Base-by-base conservation (phyloP, 2,888 invertebrate genomes). In the Harpalus rubripes region DNA sequence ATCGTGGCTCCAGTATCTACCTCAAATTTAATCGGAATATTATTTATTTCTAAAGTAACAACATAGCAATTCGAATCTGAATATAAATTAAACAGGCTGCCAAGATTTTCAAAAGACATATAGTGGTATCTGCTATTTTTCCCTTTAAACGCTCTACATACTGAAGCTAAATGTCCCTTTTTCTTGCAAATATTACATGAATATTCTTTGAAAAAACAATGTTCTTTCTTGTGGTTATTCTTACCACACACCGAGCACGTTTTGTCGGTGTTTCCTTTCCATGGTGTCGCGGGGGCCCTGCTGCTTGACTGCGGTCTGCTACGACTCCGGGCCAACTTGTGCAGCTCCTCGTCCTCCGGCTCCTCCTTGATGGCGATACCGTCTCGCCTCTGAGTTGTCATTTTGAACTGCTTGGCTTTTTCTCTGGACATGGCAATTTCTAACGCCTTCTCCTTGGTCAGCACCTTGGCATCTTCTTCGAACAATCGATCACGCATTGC, bases 91-190 rank as follows among this genome's bases (percentile, higher is more conserved):
- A 65, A 65, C 10, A 65, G 7, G n/a, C 15, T 65, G 26, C 39
- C 8, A 18, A 41, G 5, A 39, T 76, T 52, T 18, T 26, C 76
- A 41, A 8, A 76, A 41, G 22, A 15, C 26, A 22, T n/a, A 7
- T 44, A 22, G 10, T 76, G 52, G 8, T 76, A 7, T 44, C 18
- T 22, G 6, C n/a, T 76, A 18, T 15, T n/a, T 76, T 76, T 76
- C 6, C 7, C 7, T 39, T 76, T 76, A 26, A n/a, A 22, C 3
- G 22, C 1, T 44, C 12, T 41, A 15, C 32, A 76, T 1, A 44
- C 52, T 44, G 44, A 41, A 18, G 76, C 76, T 76, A 76, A 76
- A 41, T 76, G 76, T 39, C 76, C 76, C 44, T 76, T 76, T 41
- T 76, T 76, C 39, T 41, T 18, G 15, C 76, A 76, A 10, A 6